A percentile compares a stretch with the other conserved stretches of the same genome.
Evolutionary conservation across 2,797 vertebrate species (phyloP).

Genomic region (Peromyscus nudipes): DNA sequence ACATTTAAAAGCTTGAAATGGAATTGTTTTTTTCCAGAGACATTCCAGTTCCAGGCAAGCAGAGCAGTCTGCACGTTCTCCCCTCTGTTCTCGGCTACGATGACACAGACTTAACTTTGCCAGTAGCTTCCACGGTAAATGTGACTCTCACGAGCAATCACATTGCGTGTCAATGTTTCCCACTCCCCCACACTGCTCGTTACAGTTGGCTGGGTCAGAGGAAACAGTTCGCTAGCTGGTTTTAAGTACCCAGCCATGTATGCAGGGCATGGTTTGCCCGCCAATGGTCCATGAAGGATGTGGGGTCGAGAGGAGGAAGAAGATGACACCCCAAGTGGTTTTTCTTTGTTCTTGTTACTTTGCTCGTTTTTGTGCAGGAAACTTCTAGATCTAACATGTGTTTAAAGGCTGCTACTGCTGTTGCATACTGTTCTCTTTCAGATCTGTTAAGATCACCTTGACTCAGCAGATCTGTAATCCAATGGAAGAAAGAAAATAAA

Average conservation of each 20-base stretch:
- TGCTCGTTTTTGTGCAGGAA: conserved; percentile 35
- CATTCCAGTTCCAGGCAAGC: background rate
- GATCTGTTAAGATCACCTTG: conserved; percentile 92
- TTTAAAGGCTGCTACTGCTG: conserved; percentile 88
- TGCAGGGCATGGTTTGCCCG: conserved; percentile 94
- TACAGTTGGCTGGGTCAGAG: conserved; percentile 90
- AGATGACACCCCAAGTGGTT: conserved; percentile 60
- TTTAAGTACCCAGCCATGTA: conserved; percentile 89
- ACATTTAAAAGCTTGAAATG: conserved; percentile 41
- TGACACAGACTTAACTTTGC: conserved; percentile 79
- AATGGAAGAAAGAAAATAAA: conserved; percentile 90
- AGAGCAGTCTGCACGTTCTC: conserved; percentile 68
- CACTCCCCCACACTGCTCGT: conserved; percentile 81
- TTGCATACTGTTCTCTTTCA: conserved; percentile 91
- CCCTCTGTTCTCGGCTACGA: conserved; percentile 74
- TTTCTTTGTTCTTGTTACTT: background rate
- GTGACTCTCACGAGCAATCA: conserved; percentile 84
- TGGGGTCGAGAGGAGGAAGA: conserved; percentile 85
- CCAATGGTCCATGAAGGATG: conserved; percentile 93
- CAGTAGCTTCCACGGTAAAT: conserved; percentile 80
- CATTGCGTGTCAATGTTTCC: conserved; percentile 81
- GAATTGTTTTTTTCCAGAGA: background rate
- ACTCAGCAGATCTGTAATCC: conserved; percentile 95
- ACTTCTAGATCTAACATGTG: conserved; percentile 79
- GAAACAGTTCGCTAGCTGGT: conserved; percentile 89